A percentile compares a stretch with the other conserved stretches of the same genome.
Conservation (phyloP, 2,113 vertebrate species). For the Podocnemis expansa region DNA sequence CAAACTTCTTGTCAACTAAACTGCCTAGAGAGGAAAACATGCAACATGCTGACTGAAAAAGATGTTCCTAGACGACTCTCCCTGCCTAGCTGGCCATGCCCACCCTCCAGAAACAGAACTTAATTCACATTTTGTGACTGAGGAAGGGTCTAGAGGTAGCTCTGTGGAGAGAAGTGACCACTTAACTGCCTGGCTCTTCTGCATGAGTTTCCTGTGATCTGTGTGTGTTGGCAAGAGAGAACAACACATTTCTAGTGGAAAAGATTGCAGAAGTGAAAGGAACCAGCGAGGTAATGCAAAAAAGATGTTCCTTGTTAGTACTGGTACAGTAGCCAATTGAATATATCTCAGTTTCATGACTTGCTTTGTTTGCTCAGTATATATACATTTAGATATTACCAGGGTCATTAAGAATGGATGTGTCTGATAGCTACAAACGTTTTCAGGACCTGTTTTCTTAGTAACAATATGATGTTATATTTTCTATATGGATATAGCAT, state of each 20-base stretch:
- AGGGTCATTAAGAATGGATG: slow-evolving; percentile 56
- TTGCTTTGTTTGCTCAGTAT: slow-evolving; percentile 13
- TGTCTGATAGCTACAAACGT: slow-evolving; percentile 32
- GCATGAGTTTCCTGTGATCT: not conserved
- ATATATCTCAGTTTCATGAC: slow-evolving; percentile 53
- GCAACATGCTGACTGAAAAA: not conserved
- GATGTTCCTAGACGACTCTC: not conserved
- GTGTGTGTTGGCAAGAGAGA: not conserved
- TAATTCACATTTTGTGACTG: not conserved
- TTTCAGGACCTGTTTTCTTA: slow-evolving; percentile 31
- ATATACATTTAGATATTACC: slow-evolving; percentile 58
- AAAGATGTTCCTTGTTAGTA: slow-evolving; percentile 35
- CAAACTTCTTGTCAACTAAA: not conserved
- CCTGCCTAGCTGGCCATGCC: not conserved
- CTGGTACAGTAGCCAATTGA: slow-evolving; percentile 44
- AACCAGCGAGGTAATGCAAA: not conserved
- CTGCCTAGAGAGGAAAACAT: not conserved
- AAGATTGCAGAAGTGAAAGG: slow-evolving; percentile 20
- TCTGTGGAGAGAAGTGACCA: not conserved
- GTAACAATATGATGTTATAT: slow-evolving; percentile 41
- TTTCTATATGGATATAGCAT: slow-evolving; percentile 61
- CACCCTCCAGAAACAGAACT: not conserved
- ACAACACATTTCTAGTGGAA: not conserved
- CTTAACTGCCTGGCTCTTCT: not conserved
- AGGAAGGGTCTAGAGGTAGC: not conserved